Percentiles rank a stretch among this genome's conserved stretches.
These are phyloP conservation scores for Gallinago stenura DNA, from an alignment of 2,797 vertebrate genomes.

Conservation along the genomic window DNA sequence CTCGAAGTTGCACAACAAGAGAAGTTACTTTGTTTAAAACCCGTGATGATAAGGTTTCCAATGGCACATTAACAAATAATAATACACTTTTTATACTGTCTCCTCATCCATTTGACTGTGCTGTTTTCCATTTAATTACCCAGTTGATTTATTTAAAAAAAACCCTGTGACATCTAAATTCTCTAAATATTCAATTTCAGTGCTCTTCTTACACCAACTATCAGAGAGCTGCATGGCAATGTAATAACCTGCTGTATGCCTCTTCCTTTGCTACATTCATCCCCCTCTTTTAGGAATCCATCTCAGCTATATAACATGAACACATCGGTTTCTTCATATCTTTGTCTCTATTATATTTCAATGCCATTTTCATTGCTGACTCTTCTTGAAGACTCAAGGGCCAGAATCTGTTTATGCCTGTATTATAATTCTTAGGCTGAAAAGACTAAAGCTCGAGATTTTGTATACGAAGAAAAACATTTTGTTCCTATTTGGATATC, in stretches of 20 bases:
- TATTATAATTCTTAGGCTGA: background rate
- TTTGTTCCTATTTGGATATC: background rate
- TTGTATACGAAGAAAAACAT: background rate
- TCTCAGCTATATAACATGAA: background rate
- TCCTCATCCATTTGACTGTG: background rate
- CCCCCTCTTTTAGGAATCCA: background rate
- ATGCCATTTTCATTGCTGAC: background rate
- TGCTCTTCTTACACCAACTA: background rate
- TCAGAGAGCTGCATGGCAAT: background rate
- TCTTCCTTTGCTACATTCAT: background rate
- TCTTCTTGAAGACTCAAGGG: background rate
- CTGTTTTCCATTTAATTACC: slow-evolving; percentile 31
- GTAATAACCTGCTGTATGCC: background rate
- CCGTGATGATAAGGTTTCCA: background rate
- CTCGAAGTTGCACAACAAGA: background rate
- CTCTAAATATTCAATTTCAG: background rate
- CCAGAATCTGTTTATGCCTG: background rate
- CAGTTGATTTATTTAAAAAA: slow-evolving; percentile 4
- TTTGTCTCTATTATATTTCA: background rate
- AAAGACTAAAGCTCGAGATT: background rate
- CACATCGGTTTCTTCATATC: background rate
- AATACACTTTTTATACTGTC: background rate
- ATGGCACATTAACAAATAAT: slow-evolving; percentile 17
- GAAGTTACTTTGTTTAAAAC: slow-evolving; percentile 12
- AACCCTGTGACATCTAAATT: slow-evolving; percentile 23